Base-by-base conservation (phyloP, 2,113 vertebrate species). In the Siphamia tubifer region DNA sequence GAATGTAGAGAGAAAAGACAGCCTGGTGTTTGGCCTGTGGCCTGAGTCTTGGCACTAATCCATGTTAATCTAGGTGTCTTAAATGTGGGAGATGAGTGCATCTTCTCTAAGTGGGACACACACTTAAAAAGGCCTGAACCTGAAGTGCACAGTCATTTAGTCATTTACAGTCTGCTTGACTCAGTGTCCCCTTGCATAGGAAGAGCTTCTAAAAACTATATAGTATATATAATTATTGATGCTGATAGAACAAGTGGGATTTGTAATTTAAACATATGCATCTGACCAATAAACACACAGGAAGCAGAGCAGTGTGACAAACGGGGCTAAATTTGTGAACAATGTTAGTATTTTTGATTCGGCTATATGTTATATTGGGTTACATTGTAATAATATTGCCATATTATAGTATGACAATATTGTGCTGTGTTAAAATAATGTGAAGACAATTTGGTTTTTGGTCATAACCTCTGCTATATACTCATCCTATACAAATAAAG, bases 61-160 rank as follows among this genome's bases (percentile, higher is more conserved):
- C 89, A 88, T 71, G 82, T 88, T 90, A 90, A 90, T 91, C 89
- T 90, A 84, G 75, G 84, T 88, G 86, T 85, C 82, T 89, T 89
- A 89, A 87, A 85, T 82, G 86, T 77, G 72, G 65, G 54, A 87
- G 82, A 84, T 79, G 83, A 88, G 70, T 71, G 63, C 44, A 63
- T 74, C 69, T 40, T 64, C 70, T 82, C 71, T 81, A 84, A 87
- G 61, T 82, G 82, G 85, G 86, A 86, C 80, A 77, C 65, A 79
- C 72, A 80, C 55, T 81, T 82, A 82, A n/a, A n/a, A 79, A 79
- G 66, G 44, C 55, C 68, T 79, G 62, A 79, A 81, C 54, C 54
- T 74, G 32, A 77, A 81, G 56, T 78, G 76, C 31, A 60, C 75
- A 75, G 57, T 79, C 61, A 64, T 58, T 66, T 31, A 49, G 38